phyloP scores from a whole-genome alignment of 2,797 vertebrate species.

The Enteromius viviparus region DNA sequence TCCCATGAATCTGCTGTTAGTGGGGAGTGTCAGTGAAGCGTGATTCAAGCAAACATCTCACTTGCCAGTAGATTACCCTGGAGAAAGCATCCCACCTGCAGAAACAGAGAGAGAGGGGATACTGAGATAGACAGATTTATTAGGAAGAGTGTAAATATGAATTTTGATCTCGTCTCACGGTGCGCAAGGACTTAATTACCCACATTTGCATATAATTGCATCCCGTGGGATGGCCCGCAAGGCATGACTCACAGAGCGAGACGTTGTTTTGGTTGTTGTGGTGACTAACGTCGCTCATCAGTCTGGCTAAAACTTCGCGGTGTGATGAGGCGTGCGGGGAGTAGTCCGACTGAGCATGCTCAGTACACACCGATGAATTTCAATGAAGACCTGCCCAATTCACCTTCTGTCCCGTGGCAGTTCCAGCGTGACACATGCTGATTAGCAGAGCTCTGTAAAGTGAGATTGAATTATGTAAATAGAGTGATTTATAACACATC shows the following conservation, averaged over 20 bases:
- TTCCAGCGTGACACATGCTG: conserved; percentile 25
- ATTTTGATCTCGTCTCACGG: conserved; percentile 71
- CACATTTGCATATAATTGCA: conserved; percentile 77
- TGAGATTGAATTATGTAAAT: conserved; percentile 44
- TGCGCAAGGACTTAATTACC: conserved; percentile 78
- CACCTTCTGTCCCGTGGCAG: conserved; percentile 33
- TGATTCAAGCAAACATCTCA: conserved; percentile 77
- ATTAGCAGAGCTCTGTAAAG: conserved; percentile 36
- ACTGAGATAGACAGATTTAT: conserved; percentile 54
- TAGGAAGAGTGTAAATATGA: conserved; percentile 71
- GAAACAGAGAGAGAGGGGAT: conserved; percentile 25
- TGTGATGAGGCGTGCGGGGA: conserved; percentile 32
- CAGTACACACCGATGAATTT: conserved; percentile 35
- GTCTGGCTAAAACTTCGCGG: conserved; percentile 44
- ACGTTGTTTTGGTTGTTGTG: conserved; percentile 54
- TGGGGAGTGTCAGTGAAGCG: conserved; percentile 59
- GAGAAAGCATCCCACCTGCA: conserved; percentile 60
- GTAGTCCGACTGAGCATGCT: conserved; percentile 39
- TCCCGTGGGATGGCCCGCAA: conserved; percentile 66
- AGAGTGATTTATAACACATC: conserved; percentile 30
- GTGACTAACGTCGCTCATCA: conserved; percentile 41
- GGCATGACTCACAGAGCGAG: conserved; percentile 48
- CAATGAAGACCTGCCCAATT: conserved; percentile 22
- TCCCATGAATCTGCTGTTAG: conserved; percentile 47
- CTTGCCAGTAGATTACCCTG: conserved; percentile 77